Evolutionary conservation across 1,140 invertebrate genomes (phyloP).

Genomic region (Orchesella cincta): DNA sequence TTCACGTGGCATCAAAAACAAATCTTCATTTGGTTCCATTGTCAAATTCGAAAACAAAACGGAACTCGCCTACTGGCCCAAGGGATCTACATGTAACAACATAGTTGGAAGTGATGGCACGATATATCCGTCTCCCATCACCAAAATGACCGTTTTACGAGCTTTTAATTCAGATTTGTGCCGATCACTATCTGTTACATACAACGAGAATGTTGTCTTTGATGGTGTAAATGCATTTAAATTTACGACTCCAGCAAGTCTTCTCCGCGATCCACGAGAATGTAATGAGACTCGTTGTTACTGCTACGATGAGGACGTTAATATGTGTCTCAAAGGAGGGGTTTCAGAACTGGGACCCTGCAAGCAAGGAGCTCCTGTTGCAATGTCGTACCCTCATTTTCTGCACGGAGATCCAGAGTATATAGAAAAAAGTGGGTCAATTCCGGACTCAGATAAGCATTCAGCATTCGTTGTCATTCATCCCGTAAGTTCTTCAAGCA

Average conservation of each 20-base stretch:
- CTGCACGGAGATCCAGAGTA: conserved; percentile 31
- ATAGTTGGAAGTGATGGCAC: conserved; percentile 37
- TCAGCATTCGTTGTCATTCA: conserved; percentile 36
- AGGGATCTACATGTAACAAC: conserved; percentile 20
- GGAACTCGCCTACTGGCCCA: neutral
- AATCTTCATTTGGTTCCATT: neutral
- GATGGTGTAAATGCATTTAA: conserved; percentile 33
- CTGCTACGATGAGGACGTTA: neutral
- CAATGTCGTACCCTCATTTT: conserved; percentile 44
- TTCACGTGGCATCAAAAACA: neutral
- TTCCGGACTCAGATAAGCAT: conserved; percentile 27
- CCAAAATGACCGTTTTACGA: conserved; percentile 22
- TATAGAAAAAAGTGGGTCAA: conserved; percentile 35
- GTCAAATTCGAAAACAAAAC: neutral
- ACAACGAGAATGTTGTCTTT: conserved; percentile 10
- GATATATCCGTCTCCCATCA: conserved; percentile 34
- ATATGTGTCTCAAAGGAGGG: neutral
- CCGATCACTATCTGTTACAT: conserved; percentile 30
- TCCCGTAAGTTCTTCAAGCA: conserved; percentile 29
- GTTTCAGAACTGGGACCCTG: neutral
- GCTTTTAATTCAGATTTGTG: conserved; percentile 39
- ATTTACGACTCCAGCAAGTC: conserved; percentile 13
- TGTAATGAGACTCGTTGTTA: neutral
- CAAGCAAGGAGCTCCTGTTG: conserved; percentile 35
- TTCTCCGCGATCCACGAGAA: neutral